Conservation (phyloP, 2,888 invertebrate genomes). For the Spisula subtruncata region DNA sequence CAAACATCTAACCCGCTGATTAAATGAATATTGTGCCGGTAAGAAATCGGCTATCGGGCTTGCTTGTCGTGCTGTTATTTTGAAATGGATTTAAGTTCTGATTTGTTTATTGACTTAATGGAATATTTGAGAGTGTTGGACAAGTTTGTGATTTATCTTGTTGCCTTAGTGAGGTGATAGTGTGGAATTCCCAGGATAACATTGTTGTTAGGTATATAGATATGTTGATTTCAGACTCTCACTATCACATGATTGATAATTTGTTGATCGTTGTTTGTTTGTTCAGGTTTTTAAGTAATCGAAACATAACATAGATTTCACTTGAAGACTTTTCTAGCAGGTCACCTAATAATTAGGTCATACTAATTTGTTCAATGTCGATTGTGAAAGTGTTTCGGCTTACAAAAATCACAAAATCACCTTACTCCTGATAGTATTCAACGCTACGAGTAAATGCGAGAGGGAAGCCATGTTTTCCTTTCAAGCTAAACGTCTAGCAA, state of each 20-base stretch:
- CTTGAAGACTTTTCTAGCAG: too few species aligned
- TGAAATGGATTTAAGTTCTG: constrained; percentile 33
- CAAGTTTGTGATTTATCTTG: constrained; percentile 15
- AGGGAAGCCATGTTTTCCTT: too few species aligned
- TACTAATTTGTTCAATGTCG: too few species aligned
- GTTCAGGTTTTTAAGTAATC: background rate
- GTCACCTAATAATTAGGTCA: too few species aligned
- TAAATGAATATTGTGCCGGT: constrained; percentile 1
- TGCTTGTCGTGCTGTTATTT: constrained; percentile 32
- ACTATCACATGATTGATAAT: background rate
- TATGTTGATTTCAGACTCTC: background rate
- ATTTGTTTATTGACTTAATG: constrained; percentile 53
- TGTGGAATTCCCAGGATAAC: constrained; percentile 27
- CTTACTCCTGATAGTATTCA: too few species aligned
- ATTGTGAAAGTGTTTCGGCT: too few species aligned
- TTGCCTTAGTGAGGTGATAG: constrained; percentile 21
- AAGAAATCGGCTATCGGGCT: constrained; percentile 36
- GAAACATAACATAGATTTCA: background rate
- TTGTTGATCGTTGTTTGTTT: background rate
- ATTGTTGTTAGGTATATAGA: constrained; percentile 21
- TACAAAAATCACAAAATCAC: too few species aligned
- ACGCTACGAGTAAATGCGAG: too few species aligned
- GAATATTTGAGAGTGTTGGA: constrained; percentile 41
- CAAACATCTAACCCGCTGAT: constrained; percentile 39
- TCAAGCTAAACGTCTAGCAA: too few species aligned